Base-by-base conservation (phyloP, 2,113 vertebrate species). In the Centropristis striata region DNA sequence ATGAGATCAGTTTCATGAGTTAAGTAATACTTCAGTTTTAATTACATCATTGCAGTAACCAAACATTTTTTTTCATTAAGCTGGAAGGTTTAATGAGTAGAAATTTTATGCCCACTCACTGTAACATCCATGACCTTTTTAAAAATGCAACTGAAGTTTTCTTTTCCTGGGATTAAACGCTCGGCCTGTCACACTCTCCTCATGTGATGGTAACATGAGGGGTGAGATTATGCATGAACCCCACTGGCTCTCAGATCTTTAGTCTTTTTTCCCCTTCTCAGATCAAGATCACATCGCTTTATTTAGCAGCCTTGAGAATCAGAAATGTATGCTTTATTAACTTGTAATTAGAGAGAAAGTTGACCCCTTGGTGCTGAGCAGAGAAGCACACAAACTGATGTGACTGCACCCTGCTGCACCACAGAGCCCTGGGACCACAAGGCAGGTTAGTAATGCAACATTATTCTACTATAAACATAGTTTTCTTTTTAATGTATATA, bases 181-280 rank as follows among this genome's bases (percentile, higher is more conserved):
- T 39, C 7, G 65, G 27, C 20, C 66, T 20, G 53, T 90, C 90
- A 91, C 86, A 84, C 57, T 78, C 25, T 39, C 10, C 83, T 92
- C 88, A 92, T 92, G 89, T 93, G 92, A 93, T 75, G 59, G 51
- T 25, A 75, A 75, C 75, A 78, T 74, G 76, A 84, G 83, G 83
- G 63, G 41, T 73, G 68, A 83, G 84, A 86, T 86, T 85, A 73
- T 23, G 1, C 9, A 41, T 39, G 28, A 27, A 71, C 41, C 28
- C 32, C 67, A 41, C 55, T 28, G 20, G 18, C 25, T 60, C 63
- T 63, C 39, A 54, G 7, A 60, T 66, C n/a, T 18, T 3, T 2
- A 39, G 8, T 23, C 15, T 4, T 4, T 50, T 75, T 59, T 37
- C 7, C 18, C 4, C 13, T n/a, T 49, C 2, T 49, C 41, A 14